These are phyloP conservation scores for Drosophila melanosoma DNA, from an alignment of 2,888 invertebrate species.

Conservation along the genomic window DNA sequence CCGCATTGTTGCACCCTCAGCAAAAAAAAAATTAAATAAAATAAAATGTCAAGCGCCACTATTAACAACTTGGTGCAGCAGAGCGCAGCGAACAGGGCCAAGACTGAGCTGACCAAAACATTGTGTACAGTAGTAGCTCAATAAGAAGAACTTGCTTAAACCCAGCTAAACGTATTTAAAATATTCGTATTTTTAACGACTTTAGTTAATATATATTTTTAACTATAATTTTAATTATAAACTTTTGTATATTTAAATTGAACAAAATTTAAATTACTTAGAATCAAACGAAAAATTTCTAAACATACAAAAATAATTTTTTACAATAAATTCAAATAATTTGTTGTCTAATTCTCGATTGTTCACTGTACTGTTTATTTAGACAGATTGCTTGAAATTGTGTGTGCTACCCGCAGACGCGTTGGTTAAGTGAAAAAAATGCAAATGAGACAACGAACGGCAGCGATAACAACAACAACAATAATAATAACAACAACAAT, in stretches of 20 bases:
- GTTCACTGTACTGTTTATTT: background rate
- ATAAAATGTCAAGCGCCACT: slow-evolving; percentile 39
- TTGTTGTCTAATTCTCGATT: background rate
- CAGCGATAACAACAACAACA: slow-evolving; percentile 21
- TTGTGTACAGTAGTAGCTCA: slow-evolving; percentile 8
- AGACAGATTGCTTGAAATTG: slow-evolving; percentile 24
- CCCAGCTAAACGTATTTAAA: background rate
- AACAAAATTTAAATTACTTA: background rate
- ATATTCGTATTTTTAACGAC: background rate
- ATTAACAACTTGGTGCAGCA: slow-evolving; percentile 20
- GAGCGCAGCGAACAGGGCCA: slow-evolving; percentile 42
- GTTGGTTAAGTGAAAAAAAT: slow-evolving; percentile 64
- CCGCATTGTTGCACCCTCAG: slow-evolving; percentile 52
- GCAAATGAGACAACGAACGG: slow-evolving; percentile 54
- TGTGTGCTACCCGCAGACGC: slow-evolving; percentile 54
- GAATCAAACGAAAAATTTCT: background rate
- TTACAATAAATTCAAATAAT: background rate
- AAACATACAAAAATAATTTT: background rate
- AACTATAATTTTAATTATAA: background rate
- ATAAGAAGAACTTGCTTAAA: background rate
- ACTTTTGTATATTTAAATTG: background rate
- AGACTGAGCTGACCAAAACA: slow-evolving; percentile 34
- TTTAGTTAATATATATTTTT: background rate
- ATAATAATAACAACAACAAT: slow-evolving; percentile 19
- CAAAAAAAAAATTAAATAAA: slow-evolving; percentile 16